Evolutionary conservation across 1,140 invertebrate genomes (phyloP), one percentile per base, ranked within the genome.

Genomic region (Oncopodura yosiiana): DNA sequence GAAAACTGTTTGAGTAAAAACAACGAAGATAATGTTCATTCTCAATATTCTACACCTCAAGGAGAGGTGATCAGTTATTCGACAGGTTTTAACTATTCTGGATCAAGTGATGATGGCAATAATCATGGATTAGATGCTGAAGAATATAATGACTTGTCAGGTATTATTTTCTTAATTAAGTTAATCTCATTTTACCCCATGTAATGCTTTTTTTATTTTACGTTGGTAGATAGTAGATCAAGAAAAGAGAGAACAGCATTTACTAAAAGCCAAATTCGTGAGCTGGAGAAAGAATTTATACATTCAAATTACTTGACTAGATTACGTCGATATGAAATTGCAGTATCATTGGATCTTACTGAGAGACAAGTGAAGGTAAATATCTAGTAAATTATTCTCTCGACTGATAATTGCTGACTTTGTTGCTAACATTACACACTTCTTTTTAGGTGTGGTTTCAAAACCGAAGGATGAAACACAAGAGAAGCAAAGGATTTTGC

Each of bases 181-280:
- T n/a, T n/a, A n/a, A n/a, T n/a, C n/a, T n/a, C n/a, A n/a, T n/a
- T n/a, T n/a, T n/a, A n/a, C n/a, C n/a, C n/a, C n/a, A n/a, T n/a
- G n/a, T n/a, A n/a, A n/a, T n/a, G n/a, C n/a, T n/a, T n/a, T n/a
- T n/a, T n/a, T n/a, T n/a, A n/a, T n/a, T n/a, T n/a, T n/a, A n/a
- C n/a, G n/a, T 3, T 44, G 51, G 3, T 19, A 56, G 54, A 61
- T 39, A 29, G 42, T 39, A 76, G 75, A 65, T 66, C 70, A 4
- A 75, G 91, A 12, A 94, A 95, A 69, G 90, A 95, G 69, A 76
- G 92, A 53, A 95, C 92, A 1, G 87, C 90, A 0, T 96, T 96
- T 67, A 92, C 87, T 0, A 94, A 94, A 71, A 71, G 77, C 2
- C 92, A 96, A 74, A 81, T 96, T 2, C 74, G 77, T 41, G 82